Conservation (phyloP, 2,888 invertebrate genomes). For the Sthenelais limicola region DNA sequence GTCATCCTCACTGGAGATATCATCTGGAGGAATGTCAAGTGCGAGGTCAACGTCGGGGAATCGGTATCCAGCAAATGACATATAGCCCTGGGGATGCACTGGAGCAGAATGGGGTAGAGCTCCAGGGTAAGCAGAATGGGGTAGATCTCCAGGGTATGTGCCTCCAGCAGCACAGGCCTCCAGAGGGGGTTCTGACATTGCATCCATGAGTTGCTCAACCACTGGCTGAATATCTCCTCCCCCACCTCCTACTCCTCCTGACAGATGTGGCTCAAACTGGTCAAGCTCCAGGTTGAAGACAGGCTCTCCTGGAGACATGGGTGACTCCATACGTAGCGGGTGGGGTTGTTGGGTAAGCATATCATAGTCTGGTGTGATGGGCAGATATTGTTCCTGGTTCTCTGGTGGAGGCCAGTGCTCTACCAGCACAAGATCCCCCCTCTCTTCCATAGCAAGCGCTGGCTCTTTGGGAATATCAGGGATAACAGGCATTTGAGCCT, state of each 20-base stretch:
- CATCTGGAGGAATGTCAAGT: slow-evolving; percentile 55
- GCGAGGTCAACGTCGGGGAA: slow-evolving; percentile 27
- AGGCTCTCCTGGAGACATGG: slow-evolving; percentile 19
- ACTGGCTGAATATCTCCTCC: slow-evolving; percentile 1
- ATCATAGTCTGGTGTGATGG: too few species aligned
- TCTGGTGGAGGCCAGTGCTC: too few species aligned
- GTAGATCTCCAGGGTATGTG: neutral
- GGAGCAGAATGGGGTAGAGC: slow-evolving; percentile 1
- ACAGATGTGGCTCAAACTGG: neutral
- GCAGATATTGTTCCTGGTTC: too few species aligned
- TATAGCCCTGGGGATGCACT: slow-evolving; percentile 10
- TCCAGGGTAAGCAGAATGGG: too few species aligned
- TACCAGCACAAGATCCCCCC: too few species aligned
- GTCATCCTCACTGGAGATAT: slow-evolving; percentile 55
- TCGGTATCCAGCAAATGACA: slow-evolving; percentile 27
- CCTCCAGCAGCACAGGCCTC: neutral
- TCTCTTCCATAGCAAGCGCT: too few species aligned
- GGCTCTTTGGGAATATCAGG: too few species aligned
- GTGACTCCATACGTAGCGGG: neutral
- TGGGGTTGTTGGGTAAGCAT: too few species aligned
- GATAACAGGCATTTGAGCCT: too few species aligned
- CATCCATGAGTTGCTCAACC: neutral
- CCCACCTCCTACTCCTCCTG: neutral
- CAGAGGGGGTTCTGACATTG: neutral
- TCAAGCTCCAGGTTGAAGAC: slow-evolving; percentile 9